Percentiles rank a stretch among this genome's conserved stretches.
Conservation (phyloP, 1,140 invertebrate genomes). For the Notospermus geniculatus region DNA sequence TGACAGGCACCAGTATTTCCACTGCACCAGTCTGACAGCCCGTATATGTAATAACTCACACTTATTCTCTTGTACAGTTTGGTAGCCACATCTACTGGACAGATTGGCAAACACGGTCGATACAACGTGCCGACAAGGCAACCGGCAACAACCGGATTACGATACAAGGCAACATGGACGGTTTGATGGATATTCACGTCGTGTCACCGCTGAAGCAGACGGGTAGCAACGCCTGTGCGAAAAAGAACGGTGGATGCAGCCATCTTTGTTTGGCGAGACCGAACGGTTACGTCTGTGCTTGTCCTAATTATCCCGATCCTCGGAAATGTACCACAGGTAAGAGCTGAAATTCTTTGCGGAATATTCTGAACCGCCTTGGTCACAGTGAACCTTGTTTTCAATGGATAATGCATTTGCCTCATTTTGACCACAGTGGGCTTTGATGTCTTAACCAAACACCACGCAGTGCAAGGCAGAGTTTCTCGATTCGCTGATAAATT, state of each 20-base stretch:
- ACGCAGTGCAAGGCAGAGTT: no score
- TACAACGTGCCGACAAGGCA: slow-evolving; percentile 94
- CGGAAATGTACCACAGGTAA: slow-evolving; percentile 60
- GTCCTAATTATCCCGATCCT: slow-evolving; percentile 67
- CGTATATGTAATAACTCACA: no score
- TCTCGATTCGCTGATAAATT: no score
- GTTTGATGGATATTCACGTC: slow-evolving; percentile 85
- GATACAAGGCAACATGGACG: slow-evolving; percentile 87
- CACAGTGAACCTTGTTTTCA: no score
- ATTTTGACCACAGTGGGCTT: no score
- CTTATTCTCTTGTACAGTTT: slow-evolving; percentile 32
- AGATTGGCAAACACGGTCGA: slow-evolving; percentile 81
- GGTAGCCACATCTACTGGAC: slow-evolving; percentile 97
- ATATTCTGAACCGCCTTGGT: no score
- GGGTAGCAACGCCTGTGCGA: slow-evolving; percentile 80
- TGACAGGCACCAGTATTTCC: no score
- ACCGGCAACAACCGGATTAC: slow-evolving; percentile 92
- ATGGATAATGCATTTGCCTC: no score
- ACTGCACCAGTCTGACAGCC: no score
- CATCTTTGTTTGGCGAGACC: slow-evolving; percentile 89
- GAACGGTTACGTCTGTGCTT: slow-evolving; percentile 81
- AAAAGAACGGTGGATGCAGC: slow-evolving; percentile 73
- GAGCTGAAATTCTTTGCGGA: no score
- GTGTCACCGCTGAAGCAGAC: slow-evolving; percentile 77
- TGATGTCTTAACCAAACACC: no score